Evolutionary conservation across 2,113 vertebrate species (phyloP), one percentile per base, ranked within the genome.

Genomic region (Apeltes quadracus): DNA sequence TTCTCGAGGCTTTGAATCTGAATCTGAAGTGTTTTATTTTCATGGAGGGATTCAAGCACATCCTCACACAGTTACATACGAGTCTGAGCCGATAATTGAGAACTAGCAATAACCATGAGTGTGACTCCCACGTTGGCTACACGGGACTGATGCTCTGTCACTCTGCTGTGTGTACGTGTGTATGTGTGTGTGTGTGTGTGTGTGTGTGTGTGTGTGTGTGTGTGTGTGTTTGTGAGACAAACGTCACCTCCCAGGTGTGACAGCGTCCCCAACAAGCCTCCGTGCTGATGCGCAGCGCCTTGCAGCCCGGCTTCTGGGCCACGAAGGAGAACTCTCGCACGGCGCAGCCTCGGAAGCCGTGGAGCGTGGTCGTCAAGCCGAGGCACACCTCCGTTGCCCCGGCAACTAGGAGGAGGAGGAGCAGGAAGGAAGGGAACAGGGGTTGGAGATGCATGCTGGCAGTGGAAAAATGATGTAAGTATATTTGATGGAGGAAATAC

Each of bases 181-280:
- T 58, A 14, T 25, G 36, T 55, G 14, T 64, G 43, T 36, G 23
- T 34, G 61, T 74, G 36, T 41, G 27, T 51, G 25, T 69, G 51
- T 58, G 27, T 58, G 13, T 25, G 36, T 55, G 14, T 64, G 43
- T 36, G 23, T 34, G 61, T 74, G 36, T 41, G 27, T 51, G 25
- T 69, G 51, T 58, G 27, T 58, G 13, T 25, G 36, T 55, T 7
- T 64, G 43, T 61, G 8, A 43, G 16, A 34, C 32, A 34, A 7
- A 10, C 0, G 23, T 32, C 86, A 93, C 93, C 93, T 94, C 93
- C 93, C 93, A 94, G 69, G 93, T 94, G 75, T 93, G 89, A 73
- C 93, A 94, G 79, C 92, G 90, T 51, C 92, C 93, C 93, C 93
- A 94, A 82, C 92, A 93, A 63, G 92, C 93, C 76, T 94, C 92